Evolutionary conservation across 2,888 invertebrate genomes (phyloP), one percentile per base, ranked within the genome.

Genomic region (Pimpla rufipes): DNA sequence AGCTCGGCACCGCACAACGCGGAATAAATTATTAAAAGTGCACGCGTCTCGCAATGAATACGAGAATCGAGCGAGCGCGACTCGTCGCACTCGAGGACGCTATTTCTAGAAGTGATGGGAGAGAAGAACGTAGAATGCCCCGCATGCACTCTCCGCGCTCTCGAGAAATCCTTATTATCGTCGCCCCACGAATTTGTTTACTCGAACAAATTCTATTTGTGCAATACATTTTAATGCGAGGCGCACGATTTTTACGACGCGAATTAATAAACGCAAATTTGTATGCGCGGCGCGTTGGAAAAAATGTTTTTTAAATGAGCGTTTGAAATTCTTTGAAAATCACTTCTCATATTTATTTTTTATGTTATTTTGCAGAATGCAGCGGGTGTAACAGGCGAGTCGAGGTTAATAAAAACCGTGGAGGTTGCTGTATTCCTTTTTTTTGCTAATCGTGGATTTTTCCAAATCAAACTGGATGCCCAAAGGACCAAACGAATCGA

Each of bases 21-120:
- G 74, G 83, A 83, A 83, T 83, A 83, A 78, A 64, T 83, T 68
- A 83, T 83, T 68, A 83, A 83, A 83, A 80, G 80, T 83, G 80
- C 80, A 83, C 64, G 37, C 29, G 76, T 55, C 79, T 76, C 79
- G 83, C 83, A 50, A 70, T 80, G 83, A 78, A 83, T 83, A 83
- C 80, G 83, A 78, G 70, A 80, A 47, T 10, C 77, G 55, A 80
- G 18, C 23, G 45, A 55, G 62, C 52, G 57, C 52, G 57, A 47
- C 59, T 59, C 35, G 59, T n/a, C 16, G 70, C 62, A 23, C 62
- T 70, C 50, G 18, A 47, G 8, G 52, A 45, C 57, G 77, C 74
- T 83, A 83, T 83, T 83, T 83, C 80, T 78, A 74, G 83, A 83
- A 78, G 75, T 74, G 83, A 83, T 83, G 55, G 55, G 66, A 73